Evolutionary conservation across 2,797 vertebrate species (phyloP), one percentile per base, ranked within the genome.

Genomic region (Clamator glandarius): DNA sequence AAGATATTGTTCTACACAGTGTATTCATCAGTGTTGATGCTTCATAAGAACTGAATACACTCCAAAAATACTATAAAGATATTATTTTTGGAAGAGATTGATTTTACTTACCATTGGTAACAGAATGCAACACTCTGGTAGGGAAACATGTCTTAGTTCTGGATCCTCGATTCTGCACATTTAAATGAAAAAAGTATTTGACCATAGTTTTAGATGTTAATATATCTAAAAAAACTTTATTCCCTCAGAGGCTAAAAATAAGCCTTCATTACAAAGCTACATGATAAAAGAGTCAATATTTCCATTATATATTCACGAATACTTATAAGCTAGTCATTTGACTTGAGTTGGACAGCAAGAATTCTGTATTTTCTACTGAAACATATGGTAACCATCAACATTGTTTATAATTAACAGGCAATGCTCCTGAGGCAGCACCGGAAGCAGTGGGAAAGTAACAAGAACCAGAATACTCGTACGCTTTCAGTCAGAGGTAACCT

Each of bases 321-420:
- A 75, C 33, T 70, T 73, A 18, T 76, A 84, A 73, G 23, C 31
- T 24, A 92, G 19, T 26, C 78, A 78, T 75, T 81, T 17, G 2
- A 76, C 58, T 67, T 78, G 29, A 93, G 52, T 33, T 61, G 81
- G 87, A 91, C 84, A 91, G 89, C 92, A 93, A 67, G 82, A 93
- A 94, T 90, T 75, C 42, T 1, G 1, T 67, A 73, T 76, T 91
- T 96, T 61, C 76, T 46, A 92, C 83, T 63, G 88, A 96, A 97
- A 94, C 96, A 95, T 96, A 96, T 95, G 96, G 95, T 84, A 96
- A 89, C 93, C 80, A 97, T 97, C 93, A 96, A 91, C 93, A 92
- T 84, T 94, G 93, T 93, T 97, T 96, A 90, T 35, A 96, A 93
- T 95, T 91, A 96, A 83, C 80, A 93, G 80, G 85, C 92, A 94